Conservation (phyloP, 2,888 invertebrate species). For the Molanna angustata region DNA sequence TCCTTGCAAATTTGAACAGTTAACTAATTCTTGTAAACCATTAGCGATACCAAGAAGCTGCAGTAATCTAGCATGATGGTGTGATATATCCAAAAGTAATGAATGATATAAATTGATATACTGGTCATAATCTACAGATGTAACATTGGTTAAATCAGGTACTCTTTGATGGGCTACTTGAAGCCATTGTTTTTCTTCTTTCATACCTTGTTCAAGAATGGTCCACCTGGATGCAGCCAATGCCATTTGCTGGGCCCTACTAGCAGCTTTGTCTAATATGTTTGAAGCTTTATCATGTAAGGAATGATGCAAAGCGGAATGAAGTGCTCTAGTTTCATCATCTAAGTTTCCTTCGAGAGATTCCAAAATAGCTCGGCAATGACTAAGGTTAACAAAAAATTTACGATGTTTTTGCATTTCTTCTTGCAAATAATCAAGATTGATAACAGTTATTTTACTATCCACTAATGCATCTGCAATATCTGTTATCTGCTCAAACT, state of each 20-base stretch:
- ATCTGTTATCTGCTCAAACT: slow-evolving; percentile 81
- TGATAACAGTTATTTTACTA: slow-evolving; percentile 71
- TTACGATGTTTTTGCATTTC: slow-evolving; percentile 88
- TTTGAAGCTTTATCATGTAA: slow-evolving; percentile 73
- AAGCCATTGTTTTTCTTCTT: slow-evolving; percentile 80
- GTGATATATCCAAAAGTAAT: slow-evolving; percentile 72
- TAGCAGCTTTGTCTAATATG: slow-evolving; percentile 77
- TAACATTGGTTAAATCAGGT: slow-evolving; percentile 76
- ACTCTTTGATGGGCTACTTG: slow-evolving; percentile 81
- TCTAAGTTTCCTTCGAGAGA: slow-evolving; percentile 83
- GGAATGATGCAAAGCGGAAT: slow-evolving; percentile 70
- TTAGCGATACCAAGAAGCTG: slow-evolving; percentile 72
- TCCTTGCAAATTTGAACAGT: slow-evolving; percentile 71
- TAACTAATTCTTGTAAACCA: slow-evolving; percentile 69
- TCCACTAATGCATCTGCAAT: slow-evolving; percentile 79
- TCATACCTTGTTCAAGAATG: slow-evolving; percentile 74
- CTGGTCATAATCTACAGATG: slow-evolving; percentile 80
- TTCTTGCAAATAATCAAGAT: slow-evolving; percentile 78
- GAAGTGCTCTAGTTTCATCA: slow-evolving; percentile 70
- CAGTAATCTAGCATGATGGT: slow-evolving; percentile 75
- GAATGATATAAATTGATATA: slow-evolving; percentile 82
- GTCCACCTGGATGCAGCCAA: slow-evolving; percentile 84
- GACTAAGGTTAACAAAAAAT: slow-evolving; percentile 85
- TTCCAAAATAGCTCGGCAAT: slow-evolving; percentile 82
- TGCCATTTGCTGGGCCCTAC: slow-evolving; percentile 79